Evolutionary conservation across 2,113 vertebrate genomes (phyloP).

Genomic region (Brienomyrus longianalis): DNA sequence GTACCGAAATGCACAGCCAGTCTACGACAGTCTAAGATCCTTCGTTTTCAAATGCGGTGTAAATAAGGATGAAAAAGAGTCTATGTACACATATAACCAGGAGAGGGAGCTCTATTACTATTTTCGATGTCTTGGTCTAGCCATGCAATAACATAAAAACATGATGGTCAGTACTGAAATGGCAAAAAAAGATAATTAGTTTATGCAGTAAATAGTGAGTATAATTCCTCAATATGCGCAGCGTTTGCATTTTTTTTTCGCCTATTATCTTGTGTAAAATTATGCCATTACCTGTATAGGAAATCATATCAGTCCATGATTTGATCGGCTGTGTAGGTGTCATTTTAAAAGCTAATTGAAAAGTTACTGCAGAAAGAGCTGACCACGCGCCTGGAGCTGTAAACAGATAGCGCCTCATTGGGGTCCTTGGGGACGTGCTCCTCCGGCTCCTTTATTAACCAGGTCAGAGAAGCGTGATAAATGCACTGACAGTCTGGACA

Average conservation of each 20-base stretch:
- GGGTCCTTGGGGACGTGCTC: background rate
- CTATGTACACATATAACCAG: background rate
- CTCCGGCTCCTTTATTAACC: background rate
- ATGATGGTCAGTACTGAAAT: background rate
- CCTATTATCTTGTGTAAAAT: background rate
- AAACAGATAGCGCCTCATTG: background rate
- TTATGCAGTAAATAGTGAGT: background rate
- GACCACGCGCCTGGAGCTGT: background rate
- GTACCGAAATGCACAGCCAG: background rate
- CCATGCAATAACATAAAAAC: background rate
- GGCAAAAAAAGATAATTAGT: background rate
- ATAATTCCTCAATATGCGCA: background rate
- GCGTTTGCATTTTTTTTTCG: background rate
- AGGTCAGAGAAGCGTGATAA: background rate
- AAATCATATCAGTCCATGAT: background rate
- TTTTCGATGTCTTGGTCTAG: background rate
- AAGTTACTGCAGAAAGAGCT: background rate
- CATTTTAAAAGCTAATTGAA: background rate
- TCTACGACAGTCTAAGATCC: background rate
- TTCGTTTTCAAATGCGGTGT: background rate
- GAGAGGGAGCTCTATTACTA: background rate
- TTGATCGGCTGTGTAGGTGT: background rate
- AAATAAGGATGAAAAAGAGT: background rate
- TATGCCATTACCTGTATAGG: background rate
- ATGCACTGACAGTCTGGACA: background rate